Evolutionary conservation across 2,113 vertebrate species (phyloP).

Genomic region (Spheniscus mendiculus): DNA sequence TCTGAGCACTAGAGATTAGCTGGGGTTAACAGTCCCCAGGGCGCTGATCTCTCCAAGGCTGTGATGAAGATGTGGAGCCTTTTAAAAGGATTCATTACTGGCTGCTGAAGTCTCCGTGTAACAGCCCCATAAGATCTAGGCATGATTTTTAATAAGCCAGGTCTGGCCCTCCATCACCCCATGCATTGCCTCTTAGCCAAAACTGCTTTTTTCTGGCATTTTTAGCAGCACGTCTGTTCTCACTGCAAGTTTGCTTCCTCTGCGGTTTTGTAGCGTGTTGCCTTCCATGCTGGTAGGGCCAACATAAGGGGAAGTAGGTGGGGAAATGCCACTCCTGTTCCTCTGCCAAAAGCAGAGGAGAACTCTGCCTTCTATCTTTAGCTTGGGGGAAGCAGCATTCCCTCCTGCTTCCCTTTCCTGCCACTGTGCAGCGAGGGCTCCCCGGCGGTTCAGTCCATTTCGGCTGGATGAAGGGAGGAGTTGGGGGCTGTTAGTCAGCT

Average conservation of each 20-base stretch:
- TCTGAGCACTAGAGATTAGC: neutral
- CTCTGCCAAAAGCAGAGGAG: constrained; percentile 39
- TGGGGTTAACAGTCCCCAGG: neutral
- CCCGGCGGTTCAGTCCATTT: fast-evolving
- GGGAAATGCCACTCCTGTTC: constrained; percentile 56
- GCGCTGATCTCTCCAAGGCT: neutral
- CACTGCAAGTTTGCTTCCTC: constrained; percentile 20
- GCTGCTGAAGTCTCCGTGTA: neutral
- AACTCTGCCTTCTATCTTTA: constrained; percentile 47
- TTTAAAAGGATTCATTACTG: neutral
- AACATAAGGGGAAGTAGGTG: constrained; percentile 43
- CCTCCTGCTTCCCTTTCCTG: constrained; percentile 57
- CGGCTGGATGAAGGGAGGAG: neutral
- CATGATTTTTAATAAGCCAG: neutral
- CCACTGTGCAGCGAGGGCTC: neutral
- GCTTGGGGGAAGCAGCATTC: constrained; percentile 36
- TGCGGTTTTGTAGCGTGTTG: constrained; percentile 38
- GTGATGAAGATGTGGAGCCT: neutral
- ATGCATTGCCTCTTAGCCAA: neutral
- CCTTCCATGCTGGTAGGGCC: neutral
- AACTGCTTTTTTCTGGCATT: constrained; percentile 9
- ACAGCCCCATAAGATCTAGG: neutral
- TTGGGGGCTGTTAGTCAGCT: neutral
- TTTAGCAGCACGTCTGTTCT: neutral
- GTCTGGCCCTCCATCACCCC: neutral